phyloP scores from a whole-genome alignment of 2,113 vertebrate genomes.

The Trichechus manatus region DNA sequence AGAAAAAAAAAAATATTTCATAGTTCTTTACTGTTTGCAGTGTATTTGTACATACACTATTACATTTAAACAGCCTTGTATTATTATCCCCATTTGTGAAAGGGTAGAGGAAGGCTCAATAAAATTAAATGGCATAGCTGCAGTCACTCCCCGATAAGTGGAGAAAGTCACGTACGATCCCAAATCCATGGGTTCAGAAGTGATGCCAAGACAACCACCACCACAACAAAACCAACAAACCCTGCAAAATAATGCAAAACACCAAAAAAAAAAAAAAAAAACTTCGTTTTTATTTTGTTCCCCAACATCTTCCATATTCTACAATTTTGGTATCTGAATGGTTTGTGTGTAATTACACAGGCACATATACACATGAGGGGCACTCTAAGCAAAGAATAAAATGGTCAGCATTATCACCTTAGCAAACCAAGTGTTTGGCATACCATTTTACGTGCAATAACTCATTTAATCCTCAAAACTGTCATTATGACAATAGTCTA shows the following conservation, averaged over 20 bases:
- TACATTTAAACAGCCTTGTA: neutral
- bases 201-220: neutral
- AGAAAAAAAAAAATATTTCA: neutral
- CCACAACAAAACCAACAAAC: neutral
- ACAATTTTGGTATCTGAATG: neutral
- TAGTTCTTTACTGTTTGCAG: neutral
- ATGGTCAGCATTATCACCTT: neutral
- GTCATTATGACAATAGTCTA: neutral
- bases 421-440: neutral
- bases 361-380: neutral
- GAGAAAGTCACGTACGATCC: neutral
- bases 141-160: neutral
- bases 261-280: neutral
- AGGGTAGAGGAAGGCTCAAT: neutral
- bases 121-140: neutral
- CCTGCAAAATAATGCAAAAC: neutral
- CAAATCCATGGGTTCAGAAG: neutral
- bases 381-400: neutral
- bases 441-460: neutral
- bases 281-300: neutral
- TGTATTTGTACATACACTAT: neutral
- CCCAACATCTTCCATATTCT: neutral
- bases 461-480: conserved; percentile 45
- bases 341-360: neutral
- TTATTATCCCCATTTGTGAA: neutral